These are phyloP conservation scores for Coregonus sp. DNA, from an alignment of 2,797 vertebrate genomes.

Conservation along the genomic window DNA sequence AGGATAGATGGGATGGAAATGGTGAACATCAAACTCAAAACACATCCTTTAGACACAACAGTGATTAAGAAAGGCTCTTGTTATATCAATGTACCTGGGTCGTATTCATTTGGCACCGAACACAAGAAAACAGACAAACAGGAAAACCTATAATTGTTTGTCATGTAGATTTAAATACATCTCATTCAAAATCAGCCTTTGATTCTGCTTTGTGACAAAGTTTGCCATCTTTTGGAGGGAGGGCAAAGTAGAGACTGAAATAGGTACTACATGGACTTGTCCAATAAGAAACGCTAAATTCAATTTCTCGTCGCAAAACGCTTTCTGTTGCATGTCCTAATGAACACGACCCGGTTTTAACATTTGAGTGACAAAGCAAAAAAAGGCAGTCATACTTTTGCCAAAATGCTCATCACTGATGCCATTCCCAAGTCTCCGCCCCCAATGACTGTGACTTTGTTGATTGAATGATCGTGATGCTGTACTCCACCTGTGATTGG, in stretches of 20 bases:
- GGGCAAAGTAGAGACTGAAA: too few species aligned
- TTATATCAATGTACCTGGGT: background rate
- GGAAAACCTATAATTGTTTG: background rate
- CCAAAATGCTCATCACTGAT: conserved; percentile 85
- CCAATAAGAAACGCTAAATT: too few species aligned
- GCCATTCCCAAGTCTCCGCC: conserved; percentile 93
- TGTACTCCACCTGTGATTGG: conserved; percentile 53
- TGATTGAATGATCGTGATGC: conserved; percentile 54
- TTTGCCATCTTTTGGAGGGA: too few species aligned
- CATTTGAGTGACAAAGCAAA: background rate
- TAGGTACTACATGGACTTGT: too few species aligned
- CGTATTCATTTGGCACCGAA: background rate
- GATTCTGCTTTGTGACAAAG: too few species aligned
- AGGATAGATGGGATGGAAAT: background rate
- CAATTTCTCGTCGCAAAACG: background rate
- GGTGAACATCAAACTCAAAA: background rate
- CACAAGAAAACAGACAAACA: background rate
- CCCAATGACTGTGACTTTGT: conserved; percentile 91
- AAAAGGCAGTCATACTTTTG: conserved; percentile 78
- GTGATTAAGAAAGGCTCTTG: background rate
- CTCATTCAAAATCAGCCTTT: too few species aligned
- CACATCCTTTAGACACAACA: background rate
- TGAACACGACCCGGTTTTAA: background rate
- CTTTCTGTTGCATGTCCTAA: background rate
- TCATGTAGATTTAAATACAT: too few species aligned